Base-by-base conservation (phyloP, 2,113 vertebrate species). In the Geothlypis trichas region DNA sequence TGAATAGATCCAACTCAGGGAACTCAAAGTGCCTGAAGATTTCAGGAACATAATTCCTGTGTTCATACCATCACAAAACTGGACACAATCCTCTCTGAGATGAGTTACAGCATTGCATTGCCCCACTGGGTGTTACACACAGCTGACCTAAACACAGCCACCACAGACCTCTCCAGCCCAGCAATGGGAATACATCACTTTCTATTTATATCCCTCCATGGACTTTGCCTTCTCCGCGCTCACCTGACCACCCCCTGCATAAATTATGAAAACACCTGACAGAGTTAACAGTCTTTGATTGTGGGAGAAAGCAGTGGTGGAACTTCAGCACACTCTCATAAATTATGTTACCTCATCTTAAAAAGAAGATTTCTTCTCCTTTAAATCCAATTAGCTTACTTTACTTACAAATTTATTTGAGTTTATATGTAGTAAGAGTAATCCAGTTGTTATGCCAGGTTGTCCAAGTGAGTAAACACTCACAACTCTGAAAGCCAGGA, bases 341-440 rank as follows among this genome's bases (percentile, higher is more conserved):
- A 81, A 71, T n/a, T 8, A 18, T 41, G 18, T 15, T 37, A 41
- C 49, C 54, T 62, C 27, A 74, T 27, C 75, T 90, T 63, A 37
- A 88, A 88, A 88, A 0, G 11, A 75, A 55, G 7, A 68, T 17
- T 71, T 54, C 20, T 90, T 81, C 42, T 78, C 41, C 41, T 79
- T 71, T 44, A 71, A 85, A 92, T n/a, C 28, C 9, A 66, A 55
- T 31, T 65, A 76, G 33, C 30, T 93, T 61, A 69, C 37, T 59
- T 61, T 11, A 33, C 18, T 44, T n/a, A 77, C 10, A 67, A 71
- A 39, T 44, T 84, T 21, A 49, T 30, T 65, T 57, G n/a, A 19
- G 4, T 37, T 67, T 71, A 49, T 7, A 9, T 0, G 0, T 6
- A 58, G 11, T 33, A 76, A 72, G 22, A 44, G 22, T 21, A 62